Evolutionary conservation across 2,797 vertebrate genomes (phyloP).

Genomic region (Amazonetta brasiliensis): DNA sequence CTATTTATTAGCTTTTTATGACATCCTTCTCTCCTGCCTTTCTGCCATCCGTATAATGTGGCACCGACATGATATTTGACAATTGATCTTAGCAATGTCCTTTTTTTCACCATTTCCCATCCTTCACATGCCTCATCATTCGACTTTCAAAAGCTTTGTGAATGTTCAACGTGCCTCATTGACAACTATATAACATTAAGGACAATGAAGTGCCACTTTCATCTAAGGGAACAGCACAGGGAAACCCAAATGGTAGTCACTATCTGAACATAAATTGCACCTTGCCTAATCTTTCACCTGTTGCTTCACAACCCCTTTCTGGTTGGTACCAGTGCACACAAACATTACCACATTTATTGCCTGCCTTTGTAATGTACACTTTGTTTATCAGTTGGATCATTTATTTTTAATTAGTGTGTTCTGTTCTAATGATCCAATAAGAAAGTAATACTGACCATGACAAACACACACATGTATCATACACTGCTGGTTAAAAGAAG

Average conservation of each 20-base stretch:
- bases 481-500: not conserved
- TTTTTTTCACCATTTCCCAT: not conserved
- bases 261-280: constrained; percentile 53
- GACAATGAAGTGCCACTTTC: constrained; percentile 1
- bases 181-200: not conserved
- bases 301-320: constrained; percentile 9
- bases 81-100: not conserved
- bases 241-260: constrained; percentile 8
- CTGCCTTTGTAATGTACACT: constrained; percentile 45
- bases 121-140: not conserved
- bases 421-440: not conserved
- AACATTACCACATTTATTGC: constrained; percentile 59
- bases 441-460: not conserved
- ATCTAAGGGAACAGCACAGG: not conserved
- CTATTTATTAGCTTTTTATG: not conserved
- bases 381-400: constrained; percentile 43
- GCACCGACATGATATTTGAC: not conserved
- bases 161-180: not conserved
- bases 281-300: constrained; percentile 11
- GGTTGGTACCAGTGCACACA: not conserved
- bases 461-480: not conserved
- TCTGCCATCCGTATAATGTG: not conserved
- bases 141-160: not conserved
- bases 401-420: constrained; percentile 55
- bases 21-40: not conserved